Base-by-base conservation (phyloP, 2,888 invertebrate genomes). In the Cotesia congregata region DNA sequence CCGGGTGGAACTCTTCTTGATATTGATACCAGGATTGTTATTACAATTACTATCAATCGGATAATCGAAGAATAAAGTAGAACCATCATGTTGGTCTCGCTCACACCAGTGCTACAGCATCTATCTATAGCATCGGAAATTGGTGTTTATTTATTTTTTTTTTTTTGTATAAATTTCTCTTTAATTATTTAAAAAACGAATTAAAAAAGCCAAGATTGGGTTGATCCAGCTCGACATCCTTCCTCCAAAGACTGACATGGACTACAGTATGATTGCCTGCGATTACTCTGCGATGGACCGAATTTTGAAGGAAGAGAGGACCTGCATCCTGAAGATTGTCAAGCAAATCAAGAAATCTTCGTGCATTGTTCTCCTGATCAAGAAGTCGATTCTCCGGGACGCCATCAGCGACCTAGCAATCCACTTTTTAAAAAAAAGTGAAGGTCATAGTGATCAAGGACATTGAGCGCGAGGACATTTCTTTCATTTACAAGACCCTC, bases 271-370 rank as follows among this genome's bases (percentile, higher is more conserved):
- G 2, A 93, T 99, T 84, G 97, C 99, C 30, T 97, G 98, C 0
- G 99, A 99, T 90, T 99, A 99, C 90, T 94, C 98, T n/a, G 98
- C 98, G 72, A 99, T 99, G 99, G 99, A 99, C 90, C 93, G 99
- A 77, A 97, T 99, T 0, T 90, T 99, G 78, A 96, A 98, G 87
- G 99, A 99, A 90, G 99, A 99, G 90, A 94, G 99, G 73, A 93
- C 97, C 74, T 99, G 99, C 90, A 98, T 99, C 84, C 91, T 99
- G 76, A 98, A 99, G 87, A 98, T 99, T 86, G 97, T 98, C 5
- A 99, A 99, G 90, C 97, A 98, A 90, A 97, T 99, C 82, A 99
- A 99, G 90, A 99, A 98, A 88, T 93, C 97, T 77, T 99, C 99
- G 1, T 99, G 99, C 91, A 99, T 97, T 91, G 97, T 99, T 9